Percentiles rank a stretch among this genome's conserved stretches.
Evolutionary conservation across 2,888 invertebrate species (phyloP).

Genomic region (Agriopis aurantiaria): DNA sequence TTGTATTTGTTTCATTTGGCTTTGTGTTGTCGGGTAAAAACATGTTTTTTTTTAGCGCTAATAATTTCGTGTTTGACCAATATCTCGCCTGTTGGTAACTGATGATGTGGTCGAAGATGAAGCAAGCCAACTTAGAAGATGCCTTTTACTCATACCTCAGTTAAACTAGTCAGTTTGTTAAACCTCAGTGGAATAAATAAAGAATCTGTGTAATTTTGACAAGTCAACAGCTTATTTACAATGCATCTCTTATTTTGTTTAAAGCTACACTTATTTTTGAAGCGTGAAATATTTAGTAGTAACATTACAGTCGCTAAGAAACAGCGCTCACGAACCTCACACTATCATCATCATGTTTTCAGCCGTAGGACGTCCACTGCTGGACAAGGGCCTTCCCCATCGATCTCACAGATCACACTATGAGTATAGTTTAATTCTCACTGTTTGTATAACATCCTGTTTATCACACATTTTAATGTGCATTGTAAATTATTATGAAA

Average conservation of each 20-base stretch:
- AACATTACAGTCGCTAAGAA: conserved; percentile 4
- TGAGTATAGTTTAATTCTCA: conserved; percentile 29
- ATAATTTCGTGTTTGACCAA: too few relatives aligned
- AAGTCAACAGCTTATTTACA: neutral
- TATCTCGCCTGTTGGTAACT: too few relatives aligned
- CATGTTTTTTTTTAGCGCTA: too few relatives aligned
- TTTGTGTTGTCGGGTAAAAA: too few relatives aligned
- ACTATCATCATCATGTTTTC: too few relatives aligned
- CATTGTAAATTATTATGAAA: conserved; percentile 56
- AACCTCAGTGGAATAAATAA: too few relatives aligned
- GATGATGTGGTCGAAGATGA: too few relatives aligned
- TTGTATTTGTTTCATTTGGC: neutral
- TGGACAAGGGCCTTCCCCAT: too few relatives aligned
- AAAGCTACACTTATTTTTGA: neutral
- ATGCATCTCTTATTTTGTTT: neutral
- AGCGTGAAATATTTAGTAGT: conserved; percentile 3
- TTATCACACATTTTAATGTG: conserved; percentile 48
- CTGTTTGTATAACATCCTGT: conserved; percentile 44
- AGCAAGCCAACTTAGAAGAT: too few relatives aligned
- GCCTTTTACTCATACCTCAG: too few relatives aligned
- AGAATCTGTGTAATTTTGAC: neutral
- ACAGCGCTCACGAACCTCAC: conserved; percentile 21
- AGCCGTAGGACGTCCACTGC: too few relatives aligned
- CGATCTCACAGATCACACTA: neutral
- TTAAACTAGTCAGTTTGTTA: too few relatives aligned